phyloP scores from a whole-genome alignment of 2,113 vertebrate species.

The Anarhynchus alexandrinus region DNA sequence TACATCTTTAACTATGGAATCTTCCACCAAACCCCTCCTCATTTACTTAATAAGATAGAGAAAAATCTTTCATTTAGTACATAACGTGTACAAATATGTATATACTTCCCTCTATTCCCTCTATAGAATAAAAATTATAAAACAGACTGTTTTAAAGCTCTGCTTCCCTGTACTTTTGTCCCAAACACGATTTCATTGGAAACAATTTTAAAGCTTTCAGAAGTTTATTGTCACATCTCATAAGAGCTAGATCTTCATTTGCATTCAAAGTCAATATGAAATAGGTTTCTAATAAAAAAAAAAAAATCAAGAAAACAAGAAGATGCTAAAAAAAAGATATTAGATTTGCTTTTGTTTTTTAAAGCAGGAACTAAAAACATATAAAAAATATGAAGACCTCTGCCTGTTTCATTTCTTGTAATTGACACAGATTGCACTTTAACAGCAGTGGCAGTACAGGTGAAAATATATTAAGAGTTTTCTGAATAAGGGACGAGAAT shows the following conservation, averaged over 20 bases:
- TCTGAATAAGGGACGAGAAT: background rate
- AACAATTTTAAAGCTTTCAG: background rate
- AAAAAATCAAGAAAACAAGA: background rate
- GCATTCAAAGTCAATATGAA: background rate
- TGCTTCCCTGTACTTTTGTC: background rate
- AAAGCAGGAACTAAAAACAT: background rate
- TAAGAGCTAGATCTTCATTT: background rate
- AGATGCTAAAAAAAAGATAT: background rate
- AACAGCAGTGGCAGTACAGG: background rate
- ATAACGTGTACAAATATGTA: background rate
- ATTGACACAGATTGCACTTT: background rate
- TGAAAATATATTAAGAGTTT: background rate
- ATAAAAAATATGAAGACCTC: background rate
- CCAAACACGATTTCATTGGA: background rate
- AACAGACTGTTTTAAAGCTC: background rate
- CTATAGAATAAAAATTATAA: background rate
- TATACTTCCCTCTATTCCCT: background rate
- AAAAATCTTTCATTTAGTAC: conserved; percentile 54
- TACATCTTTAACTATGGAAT: conserved; percentile 78
- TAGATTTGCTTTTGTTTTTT: background rate
- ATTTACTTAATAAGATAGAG: conserved; percentile 73
- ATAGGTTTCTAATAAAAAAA: background rate
- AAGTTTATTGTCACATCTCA: background rate
- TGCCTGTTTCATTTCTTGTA: background rate
- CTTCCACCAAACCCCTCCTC: conserved; percentile 62